Percentiles rank a stretch among this genome's conserved stretches.
Evolutionary conservation across 1,140 invertebrate genomes (phyloP).

Genomic region (Drosophila ohnishii): DNA sequence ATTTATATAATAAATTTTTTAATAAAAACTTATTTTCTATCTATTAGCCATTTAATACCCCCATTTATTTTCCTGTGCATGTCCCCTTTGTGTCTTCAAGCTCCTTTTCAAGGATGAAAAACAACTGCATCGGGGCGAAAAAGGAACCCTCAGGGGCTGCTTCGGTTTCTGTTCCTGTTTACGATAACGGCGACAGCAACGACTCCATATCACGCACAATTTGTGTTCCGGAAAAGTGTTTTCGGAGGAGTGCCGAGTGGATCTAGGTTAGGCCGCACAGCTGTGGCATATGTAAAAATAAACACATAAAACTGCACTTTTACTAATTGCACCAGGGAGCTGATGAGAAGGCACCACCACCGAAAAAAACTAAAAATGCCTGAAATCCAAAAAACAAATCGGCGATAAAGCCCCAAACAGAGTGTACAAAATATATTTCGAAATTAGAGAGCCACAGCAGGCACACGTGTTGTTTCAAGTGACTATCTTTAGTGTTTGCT

Average conservation of each 20-base stretch:
- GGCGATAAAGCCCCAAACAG: slow-evolving; percentile 51
- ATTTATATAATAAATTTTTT: neutral
- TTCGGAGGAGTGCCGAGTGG: slow-evolving; percentile 47
- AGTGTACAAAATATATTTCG: slow-evolving; percentile 27
- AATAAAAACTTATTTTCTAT: too few relatives aligned
- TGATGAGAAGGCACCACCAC: slow-evolving; percentile 10
- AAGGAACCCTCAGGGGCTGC: slow-evolving; percentile 59
- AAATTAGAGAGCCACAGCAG: slow-evolving; percentile 7
- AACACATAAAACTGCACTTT: slow-evolving; percentile 81
- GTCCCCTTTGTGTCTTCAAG: slow-evolving; percentile 34
- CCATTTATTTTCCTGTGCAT: slow-evolving; percentile 1
- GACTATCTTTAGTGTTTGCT: slow-evolving; percentile 5
- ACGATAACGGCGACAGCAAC: slow-evolving; percentile 60
- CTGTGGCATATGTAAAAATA: slow-evolving; percentile 74
- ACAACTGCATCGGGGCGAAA: slow-evolving; percentile 25
- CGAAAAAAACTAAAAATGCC: slow-evolving; percentile 1
- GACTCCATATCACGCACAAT: slow-evolving; percentile 75
- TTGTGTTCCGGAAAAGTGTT: slow-evolving; percentile 53
- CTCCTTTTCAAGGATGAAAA: slow-evolving; percentile 45
- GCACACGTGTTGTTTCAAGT: slow-evolving; percentile 20
- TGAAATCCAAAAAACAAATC: slow-evolving; percentile 58
- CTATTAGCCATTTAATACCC: neutral
- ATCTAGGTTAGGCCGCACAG: slow-evolving; percentile 78
- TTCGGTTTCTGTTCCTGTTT: slow-evolving; percentile 50
- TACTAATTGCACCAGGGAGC: slow-evolving; percentile 72